Conservation (phyloP, 1,140 invertebrate species). For the Drosophila pruinosa region DNA sequence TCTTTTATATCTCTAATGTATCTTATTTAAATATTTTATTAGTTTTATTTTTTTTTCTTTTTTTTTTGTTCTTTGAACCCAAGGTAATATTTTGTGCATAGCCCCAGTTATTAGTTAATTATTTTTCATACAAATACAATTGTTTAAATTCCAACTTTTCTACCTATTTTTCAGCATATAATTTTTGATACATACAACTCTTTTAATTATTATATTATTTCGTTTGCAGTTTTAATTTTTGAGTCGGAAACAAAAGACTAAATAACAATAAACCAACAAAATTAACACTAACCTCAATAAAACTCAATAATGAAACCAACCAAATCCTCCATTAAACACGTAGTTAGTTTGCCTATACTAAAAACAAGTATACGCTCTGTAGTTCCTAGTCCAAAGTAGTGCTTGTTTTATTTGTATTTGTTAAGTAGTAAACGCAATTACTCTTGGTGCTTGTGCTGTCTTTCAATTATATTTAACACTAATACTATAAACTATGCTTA, state of each 20-base stretch:
- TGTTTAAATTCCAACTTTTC: constrained; percentile 75
- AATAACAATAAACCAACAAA: constrained; percentile 41
- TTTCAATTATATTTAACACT: constrained; percentile 27
- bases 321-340: constrained; percentile 56
- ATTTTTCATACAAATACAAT: constrained; percentile 52
- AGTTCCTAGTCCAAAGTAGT: constrained; percentile 61
- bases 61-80: no score
- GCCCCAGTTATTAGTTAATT: constrained; percentile 42
- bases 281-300: constrained; percentile 68
- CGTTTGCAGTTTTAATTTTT: constrained; percentile 74
- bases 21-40: constrained; percentile 7
- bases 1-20: not conserved
- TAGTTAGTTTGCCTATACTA: constrained; percentile 70
- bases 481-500: constrained; percentile 6
- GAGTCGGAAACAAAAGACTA: constrained; percentile 35
- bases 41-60: constrained; percentile 40
- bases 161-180: constrained; percentile 79
- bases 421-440: constrained; percentile 28
- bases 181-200: constrained; percentile 41
- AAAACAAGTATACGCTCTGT: constrained; percentile 58
- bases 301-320: constrained; percentile 34
- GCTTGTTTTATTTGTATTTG: constrained; percentile 48
- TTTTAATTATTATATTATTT: constrained; percentile 64
- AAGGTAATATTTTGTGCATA: constrained; percentile 35
- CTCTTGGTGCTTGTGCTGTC: constrained; percentile 64